phyloP scores from a whole-genome alignment of 2,888 invertebrate species.

The Luffia ferchaultella region DNA sequence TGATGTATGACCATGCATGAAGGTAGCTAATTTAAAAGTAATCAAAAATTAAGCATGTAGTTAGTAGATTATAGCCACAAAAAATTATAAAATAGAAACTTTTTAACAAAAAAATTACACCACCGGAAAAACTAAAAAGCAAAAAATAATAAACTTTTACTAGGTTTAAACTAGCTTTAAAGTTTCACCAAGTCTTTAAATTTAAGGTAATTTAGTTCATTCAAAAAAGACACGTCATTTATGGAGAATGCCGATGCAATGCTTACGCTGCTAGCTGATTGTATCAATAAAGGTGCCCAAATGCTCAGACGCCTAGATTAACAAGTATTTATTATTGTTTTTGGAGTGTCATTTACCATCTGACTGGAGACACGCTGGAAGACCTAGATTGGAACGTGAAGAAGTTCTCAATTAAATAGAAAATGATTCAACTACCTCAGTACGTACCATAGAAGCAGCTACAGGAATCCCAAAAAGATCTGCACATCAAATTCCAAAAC shows the following conservation, averaged over 20 bases:
- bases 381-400: slow-evolving; percentile 14
- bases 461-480: slow-evolving; percentile 10
- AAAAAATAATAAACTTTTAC: no score
- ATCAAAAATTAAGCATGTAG: no score
- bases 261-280: slow-evolving; percentile 5
- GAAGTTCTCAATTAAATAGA: slow-evolving; percentile 14
- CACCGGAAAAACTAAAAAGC: no score
- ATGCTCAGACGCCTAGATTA: slow-evolving; percentile 10
- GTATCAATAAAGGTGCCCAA: slow-evolving; percentile 8
- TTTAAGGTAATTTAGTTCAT: no score
- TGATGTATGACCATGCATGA: no score
- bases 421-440: slow-evolving; percentile 10
- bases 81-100: no score
- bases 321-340: slow-evolving; percentile 10
- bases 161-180: no score
- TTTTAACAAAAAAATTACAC: no score
- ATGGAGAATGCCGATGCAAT: slow-evolving; percentile 9
- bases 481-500: slow-evolving; percentile 5
- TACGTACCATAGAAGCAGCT: slow-evolving; percentile 13
- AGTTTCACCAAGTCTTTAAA: no score
- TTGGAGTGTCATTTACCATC: slow-evolving; percentile 11
- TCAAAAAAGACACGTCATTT: slow-evolving; percentile 6
- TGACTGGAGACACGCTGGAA: slow-evolving; percentile 13
- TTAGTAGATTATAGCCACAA: no score
- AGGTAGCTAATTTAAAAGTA: no score